Base-by-base conservation (phyloP, 2,113 vertebrate genomes). In the Austrofundulus limnaeus region DNA sequence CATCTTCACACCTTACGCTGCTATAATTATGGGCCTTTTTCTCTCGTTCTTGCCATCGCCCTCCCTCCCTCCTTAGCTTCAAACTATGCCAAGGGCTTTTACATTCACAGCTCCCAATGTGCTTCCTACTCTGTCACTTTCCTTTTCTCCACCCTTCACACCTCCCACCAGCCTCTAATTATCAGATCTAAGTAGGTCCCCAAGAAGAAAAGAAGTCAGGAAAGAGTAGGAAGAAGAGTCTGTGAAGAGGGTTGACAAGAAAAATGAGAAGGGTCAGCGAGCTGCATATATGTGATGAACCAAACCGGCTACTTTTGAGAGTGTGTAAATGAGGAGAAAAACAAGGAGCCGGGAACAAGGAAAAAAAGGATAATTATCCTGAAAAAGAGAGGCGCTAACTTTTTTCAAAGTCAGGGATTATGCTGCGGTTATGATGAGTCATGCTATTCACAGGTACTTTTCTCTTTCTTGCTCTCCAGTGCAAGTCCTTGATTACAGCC, bases 11-110 rank as follows among this genome's bases (percentile, higher is more conserved):
- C 82, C 83, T 83, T 72, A 59, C 74, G 11, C 75, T 72, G 61
- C 75, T 85, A 83, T 91, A 91, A 90, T 90, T 90, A 90, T 71
- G 78, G 68, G 41, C 63, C 54, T 78, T 69, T 77, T 61, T 70
- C 54, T 64, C 86, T 78, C 83, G 65, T 65, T 53, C 46, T 70
- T 17, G 0, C 89, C 63, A 81, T 78, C 77, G 28, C 61, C 28
- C 64, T 61, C 72, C 68, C 39, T 66, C 38, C 48, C 80, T 38
- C n/a, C 37, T 70, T 60, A 57, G 64, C 84, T 83, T 71, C 71
- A 67, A 85, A 84, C 82, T 79, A 74, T 68, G 83, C 78, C 75
- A 75, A 83, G 79, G 81, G 82, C 81, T 84, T 87, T 81, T 83
- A 78, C 81, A 76, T 85, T 82, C 75, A 72, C 78, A 58, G 72